phyloP scores from a whole-genome alignment of 2,888 invertebrate species.

The Bombylius major region DNA sequence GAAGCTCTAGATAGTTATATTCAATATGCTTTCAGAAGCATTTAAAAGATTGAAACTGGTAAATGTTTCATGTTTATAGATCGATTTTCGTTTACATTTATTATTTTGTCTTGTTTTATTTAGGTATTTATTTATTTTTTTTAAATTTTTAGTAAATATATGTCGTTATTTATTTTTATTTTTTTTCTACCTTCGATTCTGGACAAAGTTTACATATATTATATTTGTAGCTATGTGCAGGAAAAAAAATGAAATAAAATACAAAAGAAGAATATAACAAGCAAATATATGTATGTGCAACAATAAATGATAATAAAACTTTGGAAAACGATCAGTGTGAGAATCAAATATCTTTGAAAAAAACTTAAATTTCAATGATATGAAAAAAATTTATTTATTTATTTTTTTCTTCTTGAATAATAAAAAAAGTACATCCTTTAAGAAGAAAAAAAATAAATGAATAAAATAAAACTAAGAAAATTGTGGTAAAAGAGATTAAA shows the following conservation, averaged over 20 bases:
- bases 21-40: background rate
- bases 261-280: background rate
- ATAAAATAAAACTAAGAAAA: constrained; percentile 1
- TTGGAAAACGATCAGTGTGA: constrained; percentile 11
- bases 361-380: no score
- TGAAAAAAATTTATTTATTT: no score
- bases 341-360: constrained; percentile 11
- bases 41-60: constrained; percentile 5
- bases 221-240: no score
- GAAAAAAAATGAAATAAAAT: background rate
- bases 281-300: background rate
- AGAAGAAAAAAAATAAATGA: background rate
- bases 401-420: no score
- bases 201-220: background rate
- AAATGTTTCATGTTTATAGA: constrained; percentile 6
- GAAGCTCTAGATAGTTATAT: constrained; percentile 2
- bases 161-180: background rate
- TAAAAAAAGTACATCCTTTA: background rate
- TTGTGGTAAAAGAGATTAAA: background rate
- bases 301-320: constrained; percentile 12
- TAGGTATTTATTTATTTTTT: background rate
- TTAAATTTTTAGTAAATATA: background rate
- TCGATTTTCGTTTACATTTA: background rate
- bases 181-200: background rate
- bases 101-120: background rate